A percentile compares a stretch with the other conserved stretches of the same genome.
phyloP scores from a whole-genome alignment of 2,797 vertebrate genomes.

The Sebastes dallii region DNA sequence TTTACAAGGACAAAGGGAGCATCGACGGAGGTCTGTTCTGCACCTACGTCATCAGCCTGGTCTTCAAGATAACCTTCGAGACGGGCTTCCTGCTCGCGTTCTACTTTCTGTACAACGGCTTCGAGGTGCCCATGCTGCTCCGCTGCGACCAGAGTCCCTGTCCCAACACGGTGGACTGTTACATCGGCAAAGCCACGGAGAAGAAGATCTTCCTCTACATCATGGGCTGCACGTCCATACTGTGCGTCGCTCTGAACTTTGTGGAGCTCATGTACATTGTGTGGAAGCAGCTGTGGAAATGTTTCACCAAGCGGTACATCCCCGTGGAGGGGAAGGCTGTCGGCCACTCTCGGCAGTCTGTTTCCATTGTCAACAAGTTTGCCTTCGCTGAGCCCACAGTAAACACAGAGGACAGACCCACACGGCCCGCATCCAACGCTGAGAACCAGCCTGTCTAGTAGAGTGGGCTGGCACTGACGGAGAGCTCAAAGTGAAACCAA shows the following conservation, averaged over 20 bases:
- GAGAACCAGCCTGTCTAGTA: constrained; percentile 49
- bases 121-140: constrained; percentile 82
- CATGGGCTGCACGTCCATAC: constrained; percentile 84
- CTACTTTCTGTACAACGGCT: constrained; percentile 87
- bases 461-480: not conserved
- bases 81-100: constrained; percentile 86
- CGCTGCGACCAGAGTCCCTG: constrained; percentile 86
- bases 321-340: constrained; percentile 39
- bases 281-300: constrained; percentile 82
- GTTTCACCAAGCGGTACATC: constrained; percentile 70
- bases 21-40: constrained; percentile 87
- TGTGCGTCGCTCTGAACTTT: constrained; percentile 86
- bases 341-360: constrained; percentile 9
- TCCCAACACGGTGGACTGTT: constrained; percentile 89
- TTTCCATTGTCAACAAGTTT: constrained; percentile 19
- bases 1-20: constrained; percentile 79
- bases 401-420: constrained; percentile 7
- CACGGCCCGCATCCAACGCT: not conserved
- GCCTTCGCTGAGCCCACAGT: not conserved
- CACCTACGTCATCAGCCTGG: constrained; percentile 87
- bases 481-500: not conserved
- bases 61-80: constrained; percentile 87
- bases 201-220: constrained; percentile 90
- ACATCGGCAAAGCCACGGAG: constrained; percentile 86
- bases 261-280: constrained; percentile 86